phyloP scores from a whole-genome alignment of 2,113 vertebrate species.

The Bos javanicus region DNA sequence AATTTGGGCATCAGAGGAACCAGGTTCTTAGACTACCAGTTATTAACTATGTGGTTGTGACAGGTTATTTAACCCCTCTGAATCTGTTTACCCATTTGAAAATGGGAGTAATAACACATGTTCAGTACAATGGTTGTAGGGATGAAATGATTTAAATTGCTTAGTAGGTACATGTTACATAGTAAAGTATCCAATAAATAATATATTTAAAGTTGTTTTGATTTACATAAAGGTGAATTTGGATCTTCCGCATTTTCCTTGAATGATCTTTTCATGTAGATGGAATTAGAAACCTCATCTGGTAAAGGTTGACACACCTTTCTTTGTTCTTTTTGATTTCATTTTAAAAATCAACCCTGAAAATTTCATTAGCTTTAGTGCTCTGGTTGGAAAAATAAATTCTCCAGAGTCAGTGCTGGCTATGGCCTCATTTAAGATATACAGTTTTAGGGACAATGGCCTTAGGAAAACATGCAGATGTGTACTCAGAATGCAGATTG shows the following conservation, averaged over 20 bases:
- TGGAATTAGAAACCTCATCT: conserved; percentile 26
- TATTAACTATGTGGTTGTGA: background rate
- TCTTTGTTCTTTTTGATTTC: conserved; percentile 42
- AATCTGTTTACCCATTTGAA: background rate
- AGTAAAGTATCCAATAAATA: background rate
- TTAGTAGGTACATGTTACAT: background rate
- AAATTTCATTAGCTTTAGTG: conserved; percentile 42
- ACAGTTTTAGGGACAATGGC: background rate
- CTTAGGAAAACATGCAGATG: background rate
- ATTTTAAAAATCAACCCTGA: conserved; percentile 37
- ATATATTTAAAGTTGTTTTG: background rate
- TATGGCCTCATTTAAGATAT: conserved; percentile 37
- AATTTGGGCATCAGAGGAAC: background rate
- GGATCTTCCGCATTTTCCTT: background rate
- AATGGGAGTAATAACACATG: background rate
- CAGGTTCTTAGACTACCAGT: background rate
- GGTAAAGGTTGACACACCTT: background rate
- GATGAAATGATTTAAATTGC: background rate
- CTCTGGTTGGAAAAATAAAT: conserved; percentile 18
- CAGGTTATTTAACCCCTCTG: background rate
- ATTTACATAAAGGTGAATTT: background rate
- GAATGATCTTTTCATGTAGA: background rate
- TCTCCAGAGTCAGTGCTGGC: conserved; percentile 6
- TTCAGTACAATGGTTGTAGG: background rate
- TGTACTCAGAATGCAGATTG: background rate